Evolutionary conservation across 1,140 invertebrate species (phyloP).

Genomic region (Drosophila nigrodunni): DNA sequence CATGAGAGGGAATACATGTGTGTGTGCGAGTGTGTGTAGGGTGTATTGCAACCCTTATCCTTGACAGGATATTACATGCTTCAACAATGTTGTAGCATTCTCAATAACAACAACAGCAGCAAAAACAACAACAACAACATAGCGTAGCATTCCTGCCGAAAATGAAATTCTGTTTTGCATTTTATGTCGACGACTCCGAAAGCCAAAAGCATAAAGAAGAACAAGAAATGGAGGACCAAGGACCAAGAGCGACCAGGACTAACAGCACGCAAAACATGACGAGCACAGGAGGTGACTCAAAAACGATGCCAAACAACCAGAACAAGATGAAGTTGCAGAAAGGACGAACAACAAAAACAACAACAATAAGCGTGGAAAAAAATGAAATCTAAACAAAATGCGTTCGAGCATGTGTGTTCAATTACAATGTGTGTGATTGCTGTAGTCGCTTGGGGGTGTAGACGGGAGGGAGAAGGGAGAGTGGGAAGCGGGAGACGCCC

Average conservation of each 20-base stretch:
- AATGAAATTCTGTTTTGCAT: slow-evolving; percentile 84
- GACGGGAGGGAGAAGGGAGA: neutral
- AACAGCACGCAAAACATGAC: slow-evolving; percentile 42
- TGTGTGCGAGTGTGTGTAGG: slow-evolving; percentile 40
- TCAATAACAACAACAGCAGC: slow-evolving; percentile 71
- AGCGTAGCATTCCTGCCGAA: slow-evolving; percentile 76
- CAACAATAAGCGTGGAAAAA: slow-evolving; percentile 44
- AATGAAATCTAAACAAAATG: slow-evolving; percentile 84
- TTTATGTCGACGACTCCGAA: slow-evolving; percentile 81
- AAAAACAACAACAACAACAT: slow-evolving; percentile 54
- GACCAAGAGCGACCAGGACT: slow-evolving; percentile 28
- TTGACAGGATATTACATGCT: slow-evolving; percentile 83
- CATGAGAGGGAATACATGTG: slow-evolving; percentile 40
- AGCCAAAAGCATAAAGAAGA: slow-evolving; percentile 71
- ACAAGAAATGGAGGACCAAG: slow-evolving; percentile 26
- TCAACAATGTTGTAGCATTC: slow-evolving; percentile 83
- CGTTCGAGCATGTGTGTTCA: slow-evolving; percentile 83
- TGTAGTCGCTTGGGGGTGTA: slow-evolving; percentile 25
- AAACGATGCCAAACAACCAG: slow-evolving; percentile 23
- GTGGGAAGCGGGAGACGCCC: slow-evolving; percentile 31
- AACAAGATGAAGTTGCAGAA: slow-evolving; percentile 25
- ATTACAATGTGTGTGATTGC: slow-evolving; percentile 84
- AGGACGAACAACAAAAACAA: slow-evolving; percentile 20
- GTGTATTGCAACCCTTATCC: slow-evolving; percentile 79
- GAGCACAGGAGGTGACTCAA: slow-evolving; percentile 41